Evolutionary conservation across 2,797 vertebrate genomes (phyloP), one percentile per base, ranked within the genome.

Genomic region (Astyanax mexicanus): DNA sequence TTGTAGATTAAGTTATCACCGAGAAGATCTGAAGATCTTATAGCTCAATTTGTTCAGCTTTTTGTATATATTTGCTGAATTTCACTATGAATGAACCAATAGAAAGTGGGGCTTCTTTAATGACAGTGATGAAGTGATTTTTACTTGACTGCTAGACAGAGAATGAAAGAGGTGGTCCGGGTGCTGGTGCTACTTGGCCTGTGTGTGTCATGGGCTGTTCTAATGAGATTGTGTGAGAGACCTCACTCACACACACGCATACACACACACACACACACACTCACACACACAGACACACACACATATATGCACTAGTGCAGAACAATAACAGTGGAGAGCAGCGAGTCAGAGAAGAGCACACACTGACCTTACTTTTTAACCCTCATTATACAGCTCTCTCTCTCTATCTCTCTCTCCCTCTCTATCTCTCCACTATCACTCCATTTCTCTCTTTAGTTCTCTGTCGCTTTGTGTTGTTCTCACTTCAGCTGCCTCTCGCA

Each of bases 341-440:
- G 38, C 70, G 42, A 51, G 76, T 52, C 21, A 13, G 51, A 40
- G 40, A 58, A 38, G 38, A 47, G 40, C 77, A 60, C 78, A 69
- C 60, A 38, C 61, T 71, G 61, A 76, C 69, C 77, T 45, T 61
- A 72, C 79, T 49, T 45, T 69, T 78, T 55, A 76, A 72, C 73
- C 80, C 74, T 81, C 67, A 81, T 73, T 80, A 79, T 68, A 57
- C 32, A 80, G 61, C 47, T 21, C 64, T 69, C 57, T 74, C 45
- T 60, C 69, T 25, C 47, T 78, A 58, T 62, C 58, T 69, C n/a
- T 54, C 60, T 44, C 62, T 38, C 65, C 70, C 17, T 61, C 35
- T 9, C 32, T 42, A 54, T 67, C 25, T 74, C 60, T 74, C 57
- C 47, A 21, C 68, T 72, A 57, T 74, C 45, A 60, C 69, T 25